Evolutionary conservation across 2,888 invertebrate genomes (phyloP), one percentile per base, ranked within the genome.

Genomic region (Oscheius onirici): DNA sequence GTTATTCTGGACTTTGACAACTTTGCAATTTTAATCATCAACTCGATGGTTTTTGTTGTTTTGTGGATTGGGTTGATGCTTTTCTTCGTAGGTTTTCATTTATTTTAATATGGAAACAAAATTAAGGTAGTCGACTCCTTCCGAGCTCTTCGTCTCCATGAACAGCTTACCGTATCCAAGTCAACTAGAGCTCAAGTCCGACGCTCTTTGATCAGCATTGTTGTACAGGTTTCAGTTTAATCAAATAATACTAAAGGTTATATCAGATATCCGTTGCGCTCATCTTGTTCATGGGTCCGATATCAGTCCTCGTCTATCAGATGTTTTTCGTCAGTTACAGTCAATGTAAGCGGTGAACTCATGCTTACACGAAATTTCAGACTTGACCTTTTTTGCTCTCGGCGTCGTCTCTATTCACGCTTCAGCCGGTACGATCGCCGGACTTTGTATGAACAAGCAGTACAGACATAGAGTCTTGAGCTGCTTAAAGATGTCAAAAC

Each of bases 371-470:
- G n/a, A n/a, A n/a, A n/a, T n/a, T 55, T 28, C n/a, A 55, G 55
- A n/a, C 3, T 8, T 55, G 28, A 55, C 28, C 26, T 26, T n/a
- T 26, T 24, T 26, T 24, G 28, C 24, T 11, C 11, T 55, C n/a
- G 26, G 11, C n/a, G 15, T 40, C 1, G 20, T 41, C 15, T 41
- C 41, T 5, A 41, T 58, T 41, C 58, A 58, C 22, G 20, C 58
- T n/a, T 58, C 58, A n/a, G 43, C 43, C 41, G 58, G 58, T 17
- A 58, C 58, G 1, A 17, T 41, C 20, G 20, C 41, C 20, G 58
- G 41, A 58, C 34, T 58, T 22, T 41, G 41, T 40, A 40, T 41
- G 41, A 58, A 58, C 41, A 58, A 41, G 13, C 34, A 58, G n/a
- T 58, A 58, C 20, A 10, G 55, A 55, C 26, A 55, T 13, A 26